phyloP scores from a whole-genome alignment of 1,140 invertebrate genomes.

The Lucilia sericata region DNA sequence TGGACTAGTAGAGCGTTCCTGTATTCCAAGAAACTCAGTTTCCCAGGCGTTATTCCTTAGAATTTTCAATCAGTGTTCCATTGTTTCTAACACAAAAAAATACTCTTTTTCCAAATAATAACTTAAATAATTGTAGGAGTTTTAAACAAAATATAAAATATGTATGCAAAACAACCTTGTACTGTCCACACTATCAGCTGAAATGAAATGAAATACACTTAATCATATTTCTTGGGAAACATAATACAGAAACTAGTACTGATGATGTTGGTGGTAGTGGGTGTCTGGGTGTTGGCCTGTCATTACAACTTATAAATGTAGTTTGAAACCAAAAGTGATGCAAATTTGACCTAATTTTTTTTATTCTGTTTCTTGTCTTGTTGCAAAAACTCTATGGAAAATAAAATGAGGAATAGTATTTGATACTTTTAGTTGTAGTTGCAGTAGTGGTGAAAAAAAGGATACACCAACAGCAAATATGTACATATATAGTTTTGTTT shows the following conservation, averaged over 20 bases:
- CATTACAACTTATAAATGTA: not conserved
- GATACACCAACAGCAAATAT: not conserved
- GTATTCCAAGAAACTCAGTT: too few species aligned
- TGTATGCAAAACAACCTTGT: too few species aligned
- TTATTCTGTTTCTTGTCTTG: not conserved
- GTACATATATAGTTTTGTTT: not conserved
- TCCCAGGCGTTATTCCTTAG: too few species aligned
- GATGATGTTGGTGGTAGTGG: not conserved
- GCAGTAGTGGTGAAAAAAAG: too few species aligned
- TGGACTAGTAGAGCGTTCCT: too few species aligned
- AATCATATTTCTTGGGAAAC: not conserved
- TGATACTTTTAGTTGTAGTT: not conserved
- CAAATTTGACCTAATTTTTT: constrained; percentile 7
- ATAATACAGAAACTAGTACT: not conserved
- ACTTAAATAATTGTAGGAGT: too few species aligned
- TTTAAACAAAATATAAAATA: too few species aligned
- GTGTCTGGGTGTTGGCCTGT: not conserved
- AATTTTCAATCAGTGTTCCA: too few species aligned
- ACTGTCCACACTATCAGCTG: too few species aligned
- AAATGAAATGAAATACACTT: not conserved
- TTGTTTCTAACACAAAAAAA: too few species aligned
- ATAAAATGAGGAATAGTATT: not conserved
- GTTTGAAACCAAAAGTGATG: not conserved
- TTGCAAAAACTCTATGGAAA: not conserved
- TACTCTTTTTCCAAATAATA: too few species aligned